Conservation (phyloP, 2,797 vertebrate genomes). For the Psittacula derbiana region DNA sequence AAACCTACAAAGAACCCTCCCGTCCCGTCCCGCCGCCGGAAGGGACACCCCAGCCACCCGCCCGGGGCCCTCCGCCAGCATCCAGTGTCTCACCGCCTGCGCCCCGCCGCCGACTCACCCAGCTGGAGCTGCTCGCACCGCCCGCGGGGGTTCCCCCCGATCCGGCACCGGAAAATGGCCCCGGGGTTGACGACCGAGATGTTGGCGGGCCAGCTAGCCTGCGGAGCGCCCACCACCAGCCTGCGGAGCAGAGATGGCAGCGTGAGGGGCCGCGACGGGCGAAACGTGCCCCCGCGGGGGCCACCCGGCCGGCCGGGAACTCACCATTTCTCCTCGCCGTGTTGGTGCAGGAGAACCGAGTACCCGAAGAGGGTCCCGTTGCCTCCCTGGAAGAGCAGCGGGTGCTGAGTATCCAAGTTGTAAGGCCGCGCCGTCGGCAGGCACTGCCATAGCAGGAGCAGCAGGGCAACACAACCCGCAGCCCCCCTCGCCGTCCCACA, state of each 20-base stretch:
- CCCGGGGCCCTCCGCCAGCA: neutral
- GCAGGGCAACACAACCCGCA: neutral
- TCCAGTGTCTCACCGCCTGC: neutral
- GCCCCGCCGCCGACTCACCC: slow-evolving; percentile 76
- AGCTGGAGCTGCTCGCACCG: slow-evolving; percentile 80
- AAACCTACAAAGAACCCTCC: neutral
- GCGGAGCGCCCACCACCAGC: slow-evolving; percentile 90
- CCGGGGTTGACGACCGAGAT: slow-evolving; percentile 79
- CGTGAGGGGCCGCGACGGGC: neutral
- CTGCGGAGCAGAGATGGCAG: slow-evolving; percentile 67
- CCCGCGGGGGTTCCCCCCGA: slow-evolving; percentile 61
- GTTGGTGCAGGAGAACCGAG: slow-evolving; percentile 81
- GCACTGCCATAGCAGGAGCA: slow-evolving; percentile 24
- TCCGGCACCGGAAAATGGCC: slow-evolving; percentile 84
- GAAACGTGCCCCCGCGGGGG: neutral
- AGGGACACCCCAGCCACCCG: neutral
- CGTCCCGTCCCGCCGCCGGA: neutral
- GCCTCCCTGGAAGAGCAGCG: slow-evolving; percentile 76
- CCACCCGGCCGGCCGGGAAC: neutral
- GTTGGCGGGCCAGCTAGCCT: slow-evolving; percentile 75
- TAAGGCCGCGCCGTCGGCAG: slow-evolving; percentile 65
- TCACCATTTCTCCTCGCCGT: slow-evolving; percentile 77
- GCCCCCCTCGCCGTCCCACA: neutral
- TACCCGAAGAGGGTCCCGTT: slow-evolving; percentile 83
- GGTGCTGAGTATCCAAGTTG: slow-evolving; percentile 81